Percentiles rank a stretch among this genome's conserved stretches.
These are phyloP conservation scores for Stratiolaelaps scimitus DNA, from an alignment of 1,140 invertebrate species.

Conservation along the genomic window DNA sequence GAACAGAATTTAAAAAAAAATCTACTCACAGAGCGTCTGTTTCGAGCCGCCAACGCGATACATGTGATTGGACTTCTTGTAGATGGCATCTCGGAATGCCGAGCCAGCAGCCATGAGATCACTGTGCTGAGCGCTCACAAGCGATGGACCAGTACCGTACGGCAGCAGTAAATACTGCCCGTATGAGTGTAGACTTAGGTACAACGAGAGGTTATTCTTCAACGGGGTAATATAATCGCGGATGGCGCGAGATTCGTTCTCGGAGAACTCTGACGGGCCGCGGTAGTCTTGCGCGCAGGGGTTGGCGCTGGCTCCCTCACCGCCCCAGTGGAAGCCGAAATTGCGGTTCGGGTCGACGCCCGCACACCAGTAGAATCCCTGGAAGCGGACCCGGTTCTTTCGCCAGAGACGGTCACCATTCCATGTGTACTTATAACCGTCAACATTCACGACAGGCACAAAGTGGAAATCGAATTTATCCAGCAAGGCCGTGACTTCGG, in stretches of 20 bases:
- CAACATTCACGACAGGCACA: slow-evolving; percentile 55
- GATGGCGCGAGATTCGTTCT: slow-evolving; percentile 36
- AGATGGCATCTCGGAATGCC: slow-evolving; percentile 33
- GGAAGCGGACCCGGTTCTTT: slow-evolving; percentile 35
- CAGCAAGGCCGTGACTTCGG: slow-evolving; percentile 38
- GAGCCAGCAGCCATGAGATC: slow-evolving; percentile 33
- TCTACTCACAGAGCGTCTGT: slow-evolving; percentile 12
- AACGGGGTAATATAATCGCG: slow-evolving; percentile 32
- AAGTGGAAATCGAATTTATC: slow-evolving; percentile 48
- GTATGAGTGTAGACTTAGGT: background rate
- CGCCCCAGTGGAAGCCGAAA: slow-evolving; percentile 35
- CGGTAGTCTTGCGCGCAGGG: slow-evolving; percentile 28
- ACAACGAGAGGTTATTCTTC: slow-evolving; percentile 10
- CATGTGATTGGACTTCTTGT: slow-evolving; percentile 30
- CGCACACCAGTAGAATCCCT: slow-evolving; percentile 33
- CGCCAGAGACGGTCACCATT: slow-evolving; percentile 38
- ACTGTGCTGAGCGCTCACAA: background rate
- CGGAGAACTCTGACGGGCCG: slow-evolving; percentile 35
- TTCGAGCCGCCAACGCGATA: slow-evolving; percentile 33
- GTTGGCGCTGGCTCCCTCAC: slow-evolving; percentile 29
- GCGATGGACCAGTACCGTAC: background rate
- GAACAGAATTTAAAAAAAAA: background rate
- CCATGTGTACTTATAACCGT: slow-evolving; percentile 55
- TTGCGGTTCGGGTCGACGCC: slow-evolving; percentile 39
- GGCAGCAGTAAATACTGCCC: slow-evolving; percentile 20